phyloP scores from a whole-genome alignment of 2,113 vertebrate genomes.

The Callithrix jacchus region DNA sequence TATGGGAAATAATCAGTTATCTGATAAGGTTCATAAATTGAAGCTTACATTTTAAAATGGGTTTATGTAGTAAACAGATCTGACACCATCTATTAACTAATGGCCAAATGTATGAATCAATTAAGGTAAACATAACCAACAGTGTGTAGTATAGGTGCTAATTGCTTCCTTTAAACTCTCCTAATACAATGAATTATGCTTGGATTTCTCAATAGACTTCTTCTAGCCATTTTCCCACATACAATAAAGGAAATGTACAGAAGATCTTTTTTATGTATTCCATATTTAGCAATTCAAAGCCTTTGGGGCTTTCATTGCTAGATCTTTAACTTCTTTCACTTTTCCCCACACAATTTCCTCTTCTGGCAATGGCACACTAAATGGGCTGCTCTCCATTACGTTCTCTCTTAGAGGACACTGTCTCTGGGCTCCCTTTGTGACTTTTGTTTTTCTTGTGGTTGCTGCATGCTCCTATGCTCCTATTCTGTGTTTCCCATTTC shows the following conservation, averaged over 20 bases:
- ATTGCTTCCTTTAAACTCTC: slow-evolving; percentile 5
- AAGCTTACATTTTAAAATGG: not conserved
- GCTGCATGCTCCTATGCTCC: too few relatives aligned
- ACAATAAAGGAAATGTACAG: not conserved
- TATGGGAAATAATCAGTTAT: not conserved
- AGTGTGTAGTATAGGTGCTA: not conserved
- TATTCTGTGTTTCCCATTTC: not conserved
- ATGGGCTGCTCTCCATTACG: not conserved
- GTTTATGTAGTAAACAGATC: not conserved
- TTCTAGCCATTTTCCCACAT: not conserved
- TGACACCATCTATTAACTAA: slow-evolving; percentile 23
- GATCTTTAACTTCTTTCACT: not conserved
- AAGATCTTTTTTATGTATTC: not conserved
- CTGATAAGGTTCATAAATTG: not conserved
- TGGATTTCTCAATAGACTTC: not conserved
- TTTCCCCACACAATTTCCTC: not conserved
- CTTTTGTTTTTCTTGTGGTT: not conserved
- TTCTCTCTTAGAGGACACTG: not conserved
- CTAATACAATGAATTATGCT: not conserved
- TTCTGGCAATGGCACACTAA: not conserved
- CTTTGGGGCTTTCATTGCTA: not conserved
- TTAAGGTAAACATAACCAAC: slow-evolving; percentile 16
- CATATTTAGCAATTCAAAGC: not conserved
- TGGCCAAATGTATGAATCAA: slow-evolving; percentile 15
- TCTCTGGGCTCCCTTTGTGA: not conserved